Evolutionary conservation across 2,888 invertebrate genomes (phyloP).

Genomic region (Nemurella pictetii): DNA sequence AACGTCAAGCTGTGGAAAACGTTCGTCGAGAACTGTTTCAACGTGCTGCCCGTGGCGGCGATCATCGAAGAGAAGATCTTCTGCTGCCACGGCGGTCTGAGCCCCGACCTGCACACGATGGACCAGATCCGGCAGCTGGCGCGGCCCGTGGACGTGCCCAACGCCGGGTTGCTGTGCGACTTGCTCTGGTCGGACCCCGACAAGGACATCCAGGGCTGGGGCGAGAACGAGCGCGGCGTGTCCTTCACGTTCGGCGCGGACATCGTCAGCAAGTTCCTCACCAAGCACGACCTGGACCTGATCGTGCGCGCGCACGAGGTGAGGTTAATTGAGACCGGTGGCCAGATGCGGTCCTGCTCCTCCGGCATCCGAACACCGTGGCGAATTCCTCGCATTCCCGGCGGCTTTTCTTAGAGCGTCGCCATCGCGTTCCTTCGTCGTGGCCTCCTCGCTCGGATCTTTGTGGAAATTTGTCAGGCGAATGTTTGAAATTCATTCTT

Average conservation of each 20-base stretch:
- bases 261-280: conserved; percentile 65
- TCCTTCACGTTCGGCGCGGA: conserved; percentile 67
- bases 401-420: too few relatives aligned
- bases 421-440: too few relatives aligned
- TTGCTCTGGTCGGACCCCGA: conserved; percentile 61
- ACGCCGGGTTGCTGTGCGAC: conserved; percentile 61
- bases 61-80: conserved; percentile 68
- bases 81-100: conserved; percentile 63
- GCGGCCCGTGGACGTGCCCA: conserved; percentile 61
- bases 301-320: conserved; percentile 69
- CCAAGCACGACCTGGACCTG: conserved; percentile 66
- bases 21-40: conserved; percentile 64
- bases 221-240: conserved; percentile 66
- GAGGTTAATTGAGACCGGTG: conserved; percentile 15
- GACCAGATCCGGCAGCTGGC: conserved; percentile 60
- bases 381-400: too few relatives aligned
- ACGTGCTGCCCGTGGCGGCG: conserved; percentile 63
- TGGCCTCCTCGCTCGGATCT: too few relatives aligned
- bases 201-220: conserved; percentile 62
- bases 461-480: too few relatives aligned
- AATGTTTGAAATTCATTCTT: too few relatives aligned
- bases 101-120: conserved; percentile 56
- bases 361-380: neutral
- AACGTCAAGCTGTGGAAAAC: conserved; percentile 68
- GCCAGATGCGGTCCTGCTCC: neutral